Evolutionary conservation across 2,113 vertebrate genomes (phyloP).

Genomic region (Amphiprion percula): DNA sequence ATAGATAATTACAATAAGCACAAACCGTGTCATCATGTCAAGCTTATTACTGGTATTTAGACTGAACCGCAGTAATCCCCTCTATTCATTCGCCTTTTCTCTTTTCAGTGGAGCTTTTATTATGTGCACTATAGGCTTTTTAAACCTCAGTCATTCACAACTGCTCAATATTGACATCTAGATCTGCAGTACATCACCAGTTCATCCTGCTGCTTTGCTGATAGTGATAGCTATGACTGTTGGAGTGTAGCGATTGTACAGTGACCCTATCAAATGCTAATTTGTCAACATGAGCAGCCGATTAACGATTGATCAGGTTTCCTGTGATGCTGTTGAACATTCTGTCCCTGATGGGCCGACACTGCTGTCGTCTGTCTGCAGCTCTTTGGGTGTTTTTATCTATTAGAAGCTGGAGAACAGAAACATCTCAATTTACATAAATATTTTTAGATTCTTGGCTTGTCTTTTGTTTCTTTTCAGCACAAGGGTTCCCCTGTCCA

Average conservation of each 20-base stretch:
- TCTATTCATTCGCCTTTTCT: background rate
- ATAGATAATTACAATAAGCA: background rate
- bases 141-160: conserved; percentile 1
- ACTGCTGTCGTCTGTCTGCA: background rate
- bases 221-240: background rate
- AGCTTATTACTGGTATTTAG: conserved; percentile 11
- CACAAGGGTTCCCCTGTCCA: conserved; percentile 13
- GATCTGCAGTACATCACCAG: background rate
- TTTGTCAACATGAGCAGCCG: background rate
- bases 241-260: background rate
- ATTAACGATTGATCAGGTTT: conserved; percentile 25
- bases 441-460: background rate
- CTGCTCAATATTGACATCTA: background rate
- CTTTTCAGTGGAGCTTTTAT: background rate
- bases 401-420: background rate
- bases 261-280: conserved; percentile 1
- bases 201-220: background rate
- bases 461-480: conserved; percentile 11
- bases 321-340: background rate
- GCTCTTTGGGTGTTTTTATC: conserved; percentile 18
- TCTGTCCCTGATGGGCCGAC: background rate
- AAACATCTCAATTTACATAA: background rate
- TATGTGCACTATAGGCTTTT: background rate
- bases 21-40: background rate
- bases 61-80: background rate